phyloP scores from a whole-genome alignment of 2,797 vertebrate genomes.

The Pogoniulus pusillus region DNA sequence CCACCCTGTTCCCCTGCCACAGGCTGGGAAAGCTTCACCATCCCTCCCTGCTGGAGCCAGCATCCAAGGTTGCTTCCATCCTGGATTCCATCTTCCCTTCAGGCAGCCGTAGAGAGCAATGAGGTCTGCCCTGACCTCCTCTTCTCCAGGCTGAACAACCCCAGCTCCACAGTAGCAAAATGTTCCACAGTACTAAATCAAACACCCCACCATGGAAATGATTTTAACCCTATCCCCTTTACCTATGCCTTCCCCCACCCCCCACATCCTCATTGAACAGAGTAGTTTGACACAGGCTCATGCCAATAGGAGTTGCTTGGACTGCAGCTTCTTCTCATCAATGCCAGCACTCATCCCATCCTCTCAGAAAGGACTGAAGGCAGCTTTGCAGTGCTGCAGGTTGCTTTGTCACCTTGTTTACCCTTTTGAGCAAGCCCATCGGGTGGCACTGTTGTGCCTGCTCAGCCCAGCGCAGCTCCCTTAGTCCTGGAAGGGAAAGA shows the following conservation, averaged over 20 bases:
- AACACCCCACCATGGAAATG: background rate
- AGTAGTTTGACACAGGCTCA: background rate
- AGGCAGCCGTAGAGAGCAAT: too few relatives aligned
- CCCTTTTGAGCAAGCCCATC: slow-evolving; percentile 47
- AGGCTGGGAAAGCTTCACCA: background rate
- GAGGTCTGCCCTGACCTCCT: too few relatives aligned
- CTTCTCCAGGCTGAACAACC: too few relatives aligned
- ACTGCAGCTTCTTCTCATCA: background rate
- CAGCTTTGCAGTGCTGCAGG: background rate
- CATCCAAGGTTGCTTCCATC: too few relatives aligned
- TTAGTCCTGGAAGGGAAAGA: background rate
- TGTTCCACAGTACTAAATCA: background rate
- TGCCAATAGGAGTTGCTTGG: background rate
- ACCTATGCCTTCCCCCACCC: background rate
- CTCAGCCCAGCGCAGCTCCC: background rate
- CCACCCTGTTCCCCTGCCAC: background rate
- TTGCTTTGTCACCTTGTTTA: background rate
- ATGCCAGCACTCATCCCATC: background rate
- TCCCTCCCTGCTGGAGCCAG: background rate
- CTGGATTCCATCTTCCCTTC: too few relatives aligned
- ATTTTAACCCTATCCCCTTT: background rate
- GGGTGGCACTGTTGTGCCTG: slow-evolving; percentile 57
- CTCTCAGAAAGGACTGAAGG: background rate
- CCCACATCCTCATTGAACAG: background rate
- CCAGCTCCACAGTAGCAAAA: background rate